A percentile compares a stretch with the other conserved stretches of the same genome.
Conservation (phyloP, 2,888 invertebrate genomes). For the Mantis religiosa region DNA sequence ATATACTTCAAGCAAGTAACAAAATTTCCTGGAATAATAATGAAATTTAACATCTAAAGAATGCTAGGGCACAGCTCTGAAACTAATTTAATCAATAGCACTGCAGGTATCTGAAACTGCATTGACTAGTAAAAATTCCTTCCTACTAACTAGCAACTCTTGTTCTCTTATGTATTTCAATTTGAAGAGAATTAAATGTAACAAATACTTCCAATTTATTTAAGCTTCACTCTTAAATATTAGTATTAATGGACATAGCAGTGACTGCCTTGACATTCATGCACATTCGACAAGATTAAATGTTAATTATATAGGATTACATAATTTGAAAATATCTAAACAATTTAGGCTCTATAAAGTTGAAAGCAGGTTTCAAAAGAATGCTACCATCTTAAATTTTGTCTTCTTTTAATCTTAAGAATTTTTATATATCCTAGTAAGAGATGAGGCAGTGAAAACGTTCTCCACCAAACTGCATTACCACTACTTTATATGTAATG, state of each 20-base stretch:
- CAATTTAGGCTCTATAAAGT: neutral
- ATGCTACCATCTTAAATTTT: neutral
- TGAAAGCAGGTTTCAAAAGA: neutral
- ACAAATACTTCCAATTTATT: no score
- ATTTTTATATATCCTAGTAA: neutral
- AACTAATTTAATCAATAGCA: no score
- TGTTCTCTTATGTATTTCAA: no score
- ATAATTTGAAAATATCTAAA: neutral
- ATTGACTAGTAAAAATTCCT: no score
- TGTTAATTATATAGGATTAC: neutral
- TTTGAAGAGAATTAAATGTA: no score
- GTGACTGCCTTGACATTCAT: neutral
- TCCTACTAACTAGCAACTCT: no score
- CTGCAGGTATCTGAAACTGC: no score
- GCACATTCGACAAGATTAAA: neutral
- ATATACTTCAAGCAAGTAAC: neutral
- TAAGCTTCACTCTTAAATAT: no score
- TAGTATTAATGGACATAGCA: neutral
- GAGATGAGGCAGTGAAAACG: neutral
- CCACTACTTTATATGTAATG: neutral
- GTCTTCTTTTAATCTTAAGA: neutral
- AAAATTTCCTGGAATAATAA: neutral
- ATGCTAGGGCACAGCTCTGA: no score
- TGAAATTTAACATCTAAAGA: no score
- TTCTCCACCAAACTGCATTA: neutral